phyloP scores from a whole-genome alignment of 2,113 vertebrate genomes.

The Stigmatopora argus region DNA sequence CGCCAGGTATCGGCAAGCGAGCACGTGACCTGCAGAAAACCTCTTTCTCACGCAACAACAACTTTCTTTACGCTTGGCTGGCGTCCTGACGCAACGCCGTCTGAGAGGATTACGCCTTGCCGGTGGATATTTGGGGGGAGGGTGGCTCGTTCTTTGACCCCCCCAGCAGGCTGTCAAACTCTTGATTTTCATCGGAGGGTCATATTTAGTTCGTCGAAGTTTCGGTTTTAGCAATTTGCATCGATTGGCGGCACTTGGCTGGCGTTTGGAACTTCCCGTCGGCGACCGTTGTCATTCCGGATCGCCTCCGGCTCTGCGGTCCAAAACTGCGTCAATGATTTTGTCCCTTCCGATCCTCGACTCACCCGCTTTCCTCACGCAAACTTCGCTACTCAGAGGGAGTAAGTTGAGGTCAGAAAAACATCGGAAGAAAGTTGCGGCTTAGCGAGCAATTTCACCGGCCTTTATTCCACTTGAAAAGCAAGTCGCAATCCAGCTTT shows the following conservation, averaged over 20 bases:
- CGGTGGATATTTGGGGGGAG: slow-evolving; percentile 14
- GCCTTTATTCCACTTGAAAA: slow-evolving; percentile 37
- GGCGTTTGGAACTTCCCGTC: slow-evolving; percentile 41
- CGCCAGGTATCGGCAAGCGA: slow-evolving; percentile 29
- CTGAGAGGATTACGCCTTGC: slow-evolving; percentile 44
- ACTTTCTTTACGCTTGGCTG: slow-evolving; percentile 47
- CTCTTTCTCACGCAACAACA: slow-evolving; percentile 49
- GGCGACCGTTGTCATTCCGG: slow-evolving; percentile 65
- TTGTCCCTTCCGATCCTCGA: background rate
- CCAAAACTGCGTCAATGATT: slow-evolving; percentile 31
- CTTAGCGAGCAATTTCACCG: slow-evolving; percentile 10
- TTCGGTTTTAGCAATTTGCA: background rate
- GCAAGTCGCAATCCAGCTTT: slow-evolving; percentile 30
- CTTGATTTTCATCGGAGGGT: background rate
- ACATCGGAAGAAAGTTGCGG: background rate
- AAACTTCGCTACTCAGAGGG: background rate
- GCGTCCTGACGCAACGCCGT: slow-evolving; percentile 35
- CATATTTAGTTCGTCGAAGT: background rate
- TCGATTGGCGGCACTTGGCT: too few species aligned
- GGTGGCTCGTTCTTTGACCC: slow-evolving; percentile 31
- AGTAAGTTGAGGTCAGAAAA: background rate
- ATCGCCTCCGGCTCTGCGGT: slow-evolving; percentile 47
- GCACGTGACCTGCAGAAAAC: slow-evolving; percentile 38
- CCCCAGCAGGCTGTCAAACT: slow-evolving; percentile 3
- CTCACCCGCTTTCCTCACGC: background rate